These are phyloP conservation scores for Caenorhabditis uteleia DNA, from an alignment of 2,888 invertebrate genomes.

Conservation along the genomic window DNA sequence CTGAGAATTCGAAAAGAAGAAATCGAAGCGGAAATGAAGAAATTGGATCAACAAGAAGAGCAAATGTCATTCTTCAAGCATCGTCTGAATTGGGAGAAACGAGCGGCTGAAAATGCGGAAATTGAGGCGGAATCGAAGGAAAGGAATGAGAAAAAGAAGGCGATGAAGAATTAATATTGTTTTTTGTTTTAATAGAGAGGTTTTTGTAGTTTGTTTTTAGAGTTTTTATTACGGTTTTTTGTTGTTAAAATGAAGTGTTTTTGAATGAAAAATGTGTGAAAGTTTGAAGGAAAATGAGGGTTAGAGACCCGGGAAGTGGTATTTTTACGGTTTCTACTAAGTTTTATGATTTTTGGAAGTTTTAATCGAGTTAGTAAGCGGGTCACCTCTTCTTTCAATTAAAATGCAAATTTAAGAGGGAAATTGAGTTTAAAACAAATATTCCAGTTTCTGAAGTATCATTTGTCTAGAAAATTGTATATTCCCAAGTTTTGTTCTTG, in stretches of 20 bases:
- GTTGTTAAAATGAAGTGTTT: neutral
- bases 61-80: slow-evolving; percentile 56
- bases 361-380: no score
- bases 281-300: neutral
- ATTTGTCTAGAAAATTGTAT: no score
- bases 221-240: neutral
- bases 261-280: neutral
- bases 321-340: no score
- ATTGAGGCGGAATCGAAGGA: slow-evolving; percentile 43
- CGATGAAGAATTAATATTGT: slow-evolving; percentile 2
- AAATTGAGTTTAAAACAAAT: no score
- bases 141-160: slow-evolving; percentile 27
- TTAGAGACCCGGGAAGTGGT: no score
- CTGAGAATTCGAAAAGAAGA: slow-evolving; percentile 47
- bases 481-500: no score
- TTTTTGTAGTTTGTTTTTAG: slow-evolving; percentile 9
- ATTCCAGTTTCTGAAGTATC: no score
- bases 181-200: slow-evolving; percentile 5
- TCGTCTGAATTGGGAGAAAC: slow-evolving; percentile 48
- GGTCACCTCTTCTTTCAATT: no score
- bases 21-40: slow-evolving; percentile 37
- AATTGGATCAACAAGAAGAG: slow-evolving; percentile 43
- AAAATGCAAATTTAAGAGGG: no score
- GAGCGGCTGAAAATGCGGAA: slow-evolving; percentile 50
- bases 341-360: no score